Evolutionary conservation across 2,888 invertebrate species (phyloP), one percentile per base, ranked within the genome.

Genomic region (Halictus ligatus): DNA sequence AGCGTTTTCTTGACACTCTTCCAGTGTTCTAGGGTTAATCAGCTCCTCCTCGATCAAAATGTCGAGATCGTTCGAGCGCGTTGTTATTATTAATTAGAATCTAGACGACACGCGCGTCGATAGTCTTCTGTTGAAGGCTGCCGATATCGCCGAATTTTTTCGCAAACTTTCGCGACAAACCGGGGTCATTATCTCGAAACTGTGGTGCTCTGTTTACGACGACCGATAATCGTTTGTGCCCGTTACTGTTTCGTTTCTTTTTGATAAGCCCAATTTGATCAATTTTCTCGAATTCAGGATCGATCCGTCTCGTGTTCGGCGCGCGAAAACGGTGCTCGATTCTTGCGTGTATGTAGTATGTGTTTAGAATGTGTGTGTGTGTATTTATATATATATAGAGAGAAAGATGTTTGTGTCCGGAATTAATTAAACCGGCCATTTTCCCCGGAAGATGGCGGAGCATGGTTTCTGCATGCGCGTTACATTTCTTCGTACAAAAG

Each of bases 231-330:
- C 10, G 21, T 10, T 54, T 54, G 21, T 18, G 21, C 50, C 21
- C 21, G 54, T 54, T 10, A 2, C 8, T 54, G 54, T 54, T 54
- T n/a, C 54, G 54, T 21, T 54, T n/a, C 10, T 54, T 54, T 54
- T 21, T 8, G 8, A n/a, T n/a, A n/a, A 54, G 10, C 21, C n/a
- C 35, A 35, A 35, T 35, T 35, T 90, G 92, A 92, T 92, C 92
- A 92, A 93, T 93, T 54, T 54, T 54, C 92, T 91, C 81, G 82
- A 12, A 40, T 79, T 85, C 78, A 89, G 89, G 21, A 84, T 74
- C 89, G 78, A 78, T 81, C 81, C 29, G 43, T 64, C 80, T n/a
- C 69, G 78, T 75, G 64, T 60, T 71, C 54, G 25, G 54, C 74
- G 40, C 80, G 74, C 43, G 58, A 71, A 64, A 78, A 83, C 77